Evolutionary conservation across 2,797 vertebrate species (phyloP).

Genomic region (Aeoliscus strigatus): DNA sequence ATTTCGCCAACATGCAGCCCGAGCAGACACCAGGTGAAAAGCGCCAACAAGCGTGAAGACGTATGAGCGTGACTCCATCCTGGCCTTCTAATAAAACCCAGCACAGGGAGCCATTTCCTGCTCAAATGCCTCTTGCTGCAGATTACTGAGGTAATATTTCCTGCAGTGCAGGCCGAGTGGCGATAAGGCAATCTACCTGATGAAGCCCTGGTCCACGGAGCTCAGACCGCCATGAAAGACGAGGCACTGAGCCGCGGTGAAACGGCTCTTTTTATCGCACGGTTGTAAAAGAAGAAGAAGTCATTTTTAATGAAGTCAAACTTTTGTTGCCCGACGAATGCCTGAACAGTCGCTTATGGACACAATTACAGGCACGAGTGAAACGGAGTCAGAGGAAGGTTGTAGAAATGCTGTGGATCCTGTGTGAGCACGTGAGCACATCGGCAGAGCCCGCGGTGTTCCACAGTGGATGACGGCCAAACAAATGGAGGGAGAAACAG

Average conservation of each 20-base stretch:
- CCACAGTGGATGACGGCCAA: too few relatives aligned
- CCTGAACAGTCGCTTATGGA: constrained; percentile 18
- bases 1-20: constrained; percentile 49
- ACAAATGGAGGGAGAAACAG: too few relatives aligned
- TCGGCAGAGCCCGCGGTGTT: too few relatives aligned
- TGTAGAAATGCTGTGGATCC: too few relatives aligned
- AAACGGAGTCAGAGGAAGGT: too few relatives aligned
- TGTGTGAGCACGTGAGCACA: too few relatives aligned
- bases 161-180: constrained; percentile 52
- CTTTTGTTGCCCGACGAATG: constrained; percentile 19
- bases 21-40: constrained; percentile 53
- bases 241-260: constrained; percentile 23
- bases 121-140: constrained; percentile 62
- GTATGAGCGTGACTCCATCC: constrained; percentile 52
- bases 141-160: constrained; percentile 64
- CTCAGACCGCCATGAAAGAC: constrained; percentile 31
- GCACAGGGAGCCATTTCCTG: constrained; percentile 57
- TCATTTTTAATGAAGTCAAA: constrained; percentile 51
- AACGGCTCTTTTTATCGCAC: constrained; percentile 50
- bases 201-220: constrained; percentile 34
- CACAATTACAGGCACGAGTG: constrained; percentile 23
- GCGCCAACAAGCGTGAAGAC: constrained; percentile 50
- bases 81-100: constrained; percentile 49
- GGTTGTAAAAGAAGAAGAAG: constrained; percentile 33
- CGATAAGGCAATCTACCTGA: constrained; percentile 56